Evolutionary conservation across 2,888 invertebrate species (phyloP).

Genomic region (Mimumesa dahlbomi): DNA sequence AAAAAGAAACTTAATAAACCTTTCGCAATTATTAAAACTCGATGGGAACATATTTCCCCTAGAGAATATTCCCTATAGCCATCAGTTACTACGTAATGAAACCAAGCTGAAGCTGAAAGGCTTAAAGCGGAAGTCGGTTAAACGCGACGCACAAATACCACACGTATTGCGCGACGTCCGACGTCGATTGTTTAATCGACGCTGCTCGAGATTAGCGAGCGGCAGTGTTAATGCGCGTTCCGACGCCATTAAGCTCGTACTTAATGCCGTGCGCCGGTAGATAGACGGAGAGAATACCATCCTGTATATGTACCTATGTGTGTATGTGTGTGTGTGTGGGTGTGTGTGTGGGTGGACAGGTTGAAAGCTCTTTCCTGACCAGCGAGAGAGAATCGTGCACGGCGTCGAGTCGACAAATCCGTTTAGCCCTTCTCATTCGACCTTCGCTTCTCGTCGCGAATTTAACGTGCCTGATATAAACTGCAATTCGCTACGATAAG

Average conservation of each 20-base stretch:
- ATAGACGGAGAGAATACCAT: slow-evolving; percentile 10
- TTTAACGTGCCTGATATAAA: slow-evolving; percentile 5
- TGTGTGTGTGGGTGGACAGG: slow-evolving; percentile 3
- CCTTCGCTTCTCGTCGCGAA: slow-evolving; percentile 15
- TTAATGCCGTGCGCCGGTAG: slow-evolving; percentile 45
- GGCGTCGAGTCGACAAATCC: slow-evolving; percentile 58
- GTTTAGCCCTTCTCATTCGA: slow-evolving; percentile 58
- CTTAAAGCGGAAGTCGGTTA: too few relatives aligned
- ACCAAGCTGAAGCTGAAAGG: too few relatives aligned
- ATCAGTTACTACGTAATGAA: too few relatives aligned
- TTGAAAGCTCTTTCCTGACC: slow-evolving; percentile 43
- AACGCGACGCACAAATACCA: too few relatives aligned
- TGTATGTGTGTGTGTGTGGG: not conserved
- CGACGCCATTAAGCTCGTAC: slow-evolving; percentile 58
- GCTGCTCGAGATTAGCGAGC: slow-evolving; percentile 68
- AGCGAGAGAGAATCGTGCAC: slow-evolving; percentile 43
- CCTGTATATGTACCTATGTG: too few relatives aligned
- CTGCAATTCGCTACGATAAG: too few relatives aligned
- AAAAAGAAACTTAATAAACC: too few relatives aligned
- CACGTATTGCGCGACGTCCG: slow-evolving; percentile 3
- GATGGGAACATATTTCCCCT: too few relatives aligned
- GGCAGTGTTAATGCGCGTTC: slow-evolving; percentile 55
- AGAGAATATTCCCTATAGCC: too few relatives aligned
- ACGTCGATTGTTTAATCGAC: slow-evolving; percentile 71
- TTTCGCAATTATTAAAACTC: too few relatives aligned